A percentile compares a stretch with the other conserved stretches of the same genome.
Conservation (phyloP, 2,888 invertebrate species). For the Bombylius major region DNA sequence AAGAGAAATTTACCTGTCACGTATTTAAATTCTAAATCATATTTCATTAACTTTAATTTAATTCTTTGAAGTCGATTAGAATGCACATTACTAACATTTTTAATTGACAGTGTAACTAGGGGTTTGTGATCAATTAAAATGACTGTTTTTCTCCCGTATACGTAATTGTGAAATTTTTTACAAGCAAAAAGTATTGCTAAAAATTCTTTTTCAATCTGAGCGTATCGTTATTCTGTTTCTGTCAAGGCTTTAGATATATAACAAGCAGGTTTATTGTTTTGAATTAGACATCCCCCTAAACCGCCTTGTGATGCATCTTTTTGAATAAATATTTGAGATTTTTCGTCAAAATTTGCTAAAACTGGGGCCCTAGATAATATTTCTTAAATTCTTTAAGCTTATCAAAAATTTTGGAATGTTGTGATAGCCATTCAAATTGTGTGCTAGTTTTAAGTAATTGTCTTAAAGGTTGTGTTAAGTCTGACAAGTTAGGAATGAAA, state of each 20-base stretch:
- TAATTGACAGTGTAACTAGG: not conserved
- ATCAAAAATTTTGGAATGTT: no score
- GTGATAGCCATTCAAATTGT: not conserved
- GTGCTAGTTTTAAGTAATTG: slow-evolving; percentile 4
- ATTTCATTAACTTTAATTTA: not conserved
- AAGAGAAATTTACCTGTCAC: not conserved
- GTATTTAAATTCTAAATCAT: not conserved
- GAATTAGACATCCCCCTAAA: not conserved
- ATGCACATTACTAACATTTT: not conserved
- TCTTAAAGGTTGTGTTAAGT: slow-evolving; percentile 1
- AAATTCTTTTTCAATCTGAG: slow-evolving; percentile 3
- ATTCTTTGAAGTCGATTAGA: slow-evolving; percentile 6
- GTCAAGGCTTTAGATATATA: not conserved
- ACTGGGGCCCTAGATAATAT: no score
- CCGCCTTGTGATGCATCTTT: not conserved
- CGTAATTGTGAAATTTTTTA: slow-evolving; percentile 1
- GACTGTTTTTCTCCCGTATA: not conserved
- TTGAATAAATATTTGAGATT: not conserved
- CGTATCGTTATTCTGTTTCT: not conserved
- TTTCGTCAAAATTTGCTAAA: not conserved
- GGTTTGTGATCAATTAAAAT: not conserved
- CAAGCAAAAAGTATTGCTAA: not conserved
- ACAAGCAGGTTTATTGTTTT: not conserved
- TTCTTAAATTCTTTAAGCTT: no score
- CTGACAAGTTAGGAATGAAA: slow-evolving; percentile 3